Evolutionary conservation across 2,113 vertebrate genomes (phyloP).

Genomic region (Larimichthys polyactis): DNA sequence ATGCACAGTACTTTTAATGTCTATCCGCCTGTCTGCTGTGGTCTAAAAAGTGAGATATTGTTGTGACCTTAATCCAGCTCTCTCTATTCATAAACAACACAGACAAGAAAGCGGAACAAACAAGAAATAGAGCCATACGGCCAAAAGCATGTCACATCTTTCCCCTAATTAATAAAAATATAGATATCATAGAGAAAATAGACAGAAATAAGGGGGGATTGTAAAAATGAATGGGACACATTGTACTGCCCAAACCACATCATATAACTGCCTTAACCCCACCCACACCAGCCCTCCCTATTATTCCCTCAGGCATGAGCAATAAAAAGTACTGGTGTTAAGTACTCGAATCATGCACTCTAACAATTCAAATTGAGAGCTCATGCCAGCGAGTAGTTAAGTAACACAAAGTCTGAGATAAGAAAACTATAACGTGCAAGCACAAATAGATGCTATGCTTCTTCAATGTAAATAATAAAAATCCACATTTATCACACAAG

Average conservation of each 20-base stretch:
- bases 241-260: slow-evolving; percentile 17
- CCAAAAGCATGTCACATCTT: not conserved
- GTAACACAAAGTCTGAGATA: not conserved
- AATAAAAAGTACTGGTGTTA: slow-evolving; percentile 8
- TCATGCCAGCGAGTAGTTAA: not conserved
- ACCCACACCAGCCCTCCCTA: slow-evolving; percentile 6
- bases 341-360: slow-evolving; percentile 4
- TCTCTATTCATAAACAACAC: not conserved
- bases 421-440: not conserved
- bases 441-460: not conserved
- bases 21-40: no score
- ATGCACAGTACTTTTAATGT: not conserved
- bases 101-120: not conserved
- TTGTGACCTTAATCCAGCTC: not conserved
- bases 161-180: not conserved
- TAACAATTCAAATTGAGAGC: not conserved
- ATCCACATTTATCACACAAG: not conserved
- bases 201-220: not conserved
- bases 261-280: slow-evolving; percentile 15
- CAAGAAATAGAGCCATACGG: no score
- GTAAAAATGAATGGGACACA: slow-evolving; percentile 6
- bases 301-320: slow-evolving; percentile 8
- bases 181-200: not conserved
- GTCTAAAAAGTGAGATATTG: no score
- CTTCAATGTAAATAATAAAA: not conserved